Conservation (phyloP, 2,113 vertebrate species). For the Aegithalos caudatus region DNA sequence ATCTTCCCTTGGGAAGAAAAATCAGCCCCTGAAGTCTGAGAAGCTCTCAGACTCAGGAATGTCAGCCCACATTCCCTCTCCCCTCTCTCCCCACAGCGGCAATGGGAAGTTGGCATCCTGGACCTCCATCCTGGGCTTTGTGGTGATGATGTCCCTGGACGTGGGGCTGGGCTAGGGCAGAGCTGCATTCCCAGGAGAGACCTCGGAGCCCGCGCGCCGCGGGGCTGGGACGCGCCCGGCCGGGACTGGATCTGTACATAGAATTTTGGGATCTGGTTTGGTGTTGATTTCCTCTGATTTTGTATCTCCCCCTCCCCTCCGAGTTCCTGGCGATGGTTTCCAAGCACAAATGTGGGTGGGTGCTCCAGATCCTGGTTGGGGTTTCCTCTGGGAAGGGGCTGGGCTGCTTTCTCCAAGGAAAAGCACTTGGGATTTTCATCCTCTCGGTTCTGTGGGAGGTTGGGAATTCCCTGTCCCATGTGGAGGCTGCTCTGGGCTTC, state of each 20-base stretch:
- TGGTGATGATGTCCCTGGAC: constrained; percentile 98
- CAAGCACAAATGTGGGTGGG: constrained; percentile 8
- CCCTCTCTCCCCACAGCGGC: constrained; percentile 74
- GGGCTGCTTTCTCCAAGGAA: neutral
- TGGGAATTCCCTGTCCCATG: neutral
- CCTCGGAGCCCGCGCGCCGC: neutral
- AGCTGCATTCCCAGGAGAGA: accelerated
- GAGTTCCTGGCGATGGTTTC: neutral
- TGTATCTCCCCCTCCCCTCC: neutral
- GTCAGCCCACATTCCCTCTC: too few species aligned
- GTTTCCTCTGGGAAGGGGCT: neutral
- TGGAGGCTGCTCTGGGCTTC: neutral
- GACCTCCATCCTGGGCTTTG: constrained; percentile 90
- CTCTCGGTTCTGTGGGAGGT: neutral
- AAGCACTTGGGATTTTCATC: neutral
- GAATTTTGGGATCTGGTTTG: neutral
- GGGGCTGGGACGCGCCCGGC: neutral
- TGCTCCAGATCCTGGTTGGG: neutral
- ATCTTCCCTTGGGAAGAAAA: too few species aligned
- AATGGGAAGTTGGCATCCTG: constrained; percentile 94
- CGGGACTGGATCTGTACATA: neutral
- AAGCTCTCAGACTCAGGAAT: too few species aligned
- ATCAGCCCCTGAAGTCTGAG: too few species aligned
- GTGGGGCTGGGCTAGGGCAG: constrained; percentile 86
- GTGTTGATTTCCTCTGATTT: constrained; percentile 49